These are phyloP conservation scores for Bombus pascuorum DNA, from an alignment of 1,140 invertebrate species.

Conservation along the genomic window DNA sequence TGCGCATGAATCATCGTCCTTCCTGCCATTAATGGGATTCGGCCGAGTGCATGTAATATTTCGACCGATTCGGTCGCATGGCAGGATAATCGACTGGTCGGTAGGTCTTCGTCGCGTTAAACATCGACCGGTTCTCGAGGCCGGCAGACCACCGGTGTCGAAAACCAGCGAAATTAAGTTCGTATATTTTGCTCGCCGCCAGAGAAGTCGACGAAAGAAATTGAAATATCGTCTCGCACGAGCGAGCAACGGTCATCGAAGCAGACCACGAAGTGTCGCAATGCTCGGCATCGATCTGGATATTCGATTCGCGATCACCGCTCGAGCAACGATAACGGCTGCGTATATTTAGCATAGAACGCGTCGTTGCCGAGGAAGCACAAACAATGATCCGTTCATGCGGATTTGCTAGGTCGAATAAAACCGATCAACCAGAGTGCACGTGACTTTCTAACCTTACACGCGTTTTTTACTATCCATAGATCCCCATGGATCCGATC, in stretches of 20 bases:
- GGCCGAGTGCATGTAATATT: slow-evolving; percentile 34
- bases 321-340: slow-evolving; percentile 8
- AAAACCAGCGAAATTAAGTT: slow-evolving; percentile 32
- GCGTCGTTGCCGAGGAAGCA: not conserved
- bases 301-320: slow-evolving; percentile 26
- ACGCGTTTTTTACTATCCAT: not conserved
- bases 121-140: slow-evolving; percentile 17
- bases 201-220: slow-evolving; percentile 37
- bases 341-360: not conserved
- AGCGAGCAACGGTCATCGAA: slow-evolving; percentile 27
- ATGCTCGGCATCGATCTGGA: slow-evolving; percentile 49
- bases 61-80: slow-evolving; percentile 1
- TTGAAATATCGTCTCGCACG: slow-evolving; percentile 54
- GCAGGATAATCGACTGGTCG: slow-evolving; percentile 39
- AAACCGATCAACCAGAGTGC: slow-evolving; percentile 9
- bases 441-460: slow-evolving; percentile 12
- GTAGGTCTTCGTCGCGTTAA: not conserved
- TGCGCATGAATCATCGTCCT: slow-evolving; percentile 62
- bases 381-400: slow-evolving; percentile 49
- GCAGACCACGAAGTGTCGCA: slow-evolving; percentile 39
- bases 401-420: not conserved
- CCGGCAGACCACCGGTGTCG: not conserved
- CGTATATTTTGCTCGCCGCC: slow-evolving; percentile 15
- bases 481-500: not conserved
- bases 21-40: slow-evolving; percentile 64